phyloP scores from a whole-genome alignment of 2,113 vertebrate genomes.

The Marmota flaviventris region DNA sequence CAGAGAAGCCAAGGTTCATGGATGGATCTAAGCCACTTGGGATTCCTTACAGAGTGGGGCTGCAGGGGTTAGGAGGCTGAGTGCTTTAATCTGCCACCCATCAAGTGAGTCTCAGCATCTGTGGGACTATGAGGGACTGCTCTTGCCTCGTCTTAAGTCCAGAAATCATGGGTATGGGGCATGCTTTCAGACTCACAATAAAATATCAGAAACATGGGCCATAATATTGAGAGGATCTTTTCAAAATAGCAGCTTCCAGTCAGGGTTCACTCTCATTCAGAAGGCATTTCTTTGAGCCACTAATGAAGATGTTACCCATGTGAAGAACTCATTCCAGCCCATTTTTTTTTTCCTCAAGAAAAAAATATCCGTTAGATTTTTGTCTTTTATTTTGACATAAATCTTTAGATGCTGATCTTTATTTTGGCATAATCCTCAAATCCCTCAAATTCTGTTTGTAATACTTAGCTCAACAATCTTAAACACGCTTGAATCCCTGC shows the following conservation, averaged over 20 bases:
- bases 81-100: neutral
- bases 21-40: neutral
- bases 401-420: slow-evolving; percentile 22
- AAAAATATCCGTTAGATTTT: neutral
- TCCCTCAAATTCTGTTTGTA: neutral
- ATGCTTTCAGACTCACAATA: slow-evolving; percentile 1
- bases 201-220: neutral
- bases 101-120: neutral
- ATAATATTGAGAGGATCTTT: slow-evolving; percentile 19
- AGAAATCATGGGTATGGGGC: too few species aligned
- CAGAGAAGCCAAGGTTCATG: neutral
- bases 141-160: neutral
- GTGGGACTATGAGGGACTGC: neutral
- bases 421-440: slow-evolving; percentile 37
- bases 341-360: rapidly evolving
- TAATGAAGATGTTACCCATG: neutral
- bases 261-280: neutral
- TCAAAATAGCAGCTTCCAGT: neutral
- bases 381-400: slow-evolving; percentile 4
- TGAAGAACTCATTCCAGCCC: neutral
- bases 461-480: neutral
- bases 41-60: neutral
- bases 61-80: neutral
- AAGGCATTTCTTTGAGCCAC: neutral
- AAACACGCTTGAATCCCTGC: neutral